These are phyloP conservation scores for Gerris buenoi DNA, from an alignment of 1,140 invertebrate species.

Conservation along the genomic window DNA sequence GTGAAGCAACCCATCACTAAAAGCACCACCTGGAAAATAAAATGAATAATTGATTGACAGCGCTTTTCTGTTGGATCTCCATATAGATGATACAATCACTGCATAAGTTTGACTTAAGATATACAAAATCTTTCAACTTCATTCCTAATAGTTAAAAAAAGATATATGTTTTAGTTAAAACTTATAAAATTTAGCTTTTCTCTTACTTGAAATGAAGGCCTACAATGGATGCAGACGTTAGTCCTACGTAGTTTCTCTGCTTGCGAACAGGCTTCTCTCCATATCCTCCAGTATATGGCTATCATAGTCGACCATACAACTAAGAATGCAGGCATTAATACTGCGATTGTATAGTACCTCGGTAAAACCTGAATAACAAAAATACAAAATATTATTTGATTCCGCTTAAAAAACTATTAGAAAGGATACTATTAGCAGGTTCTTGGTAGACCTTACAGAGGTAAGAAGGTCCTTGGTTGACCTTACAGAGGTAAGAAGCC, in stretches of 20 bases:
- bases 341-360: slow-evolving; percentile 42
- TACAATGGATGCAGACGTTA: slow-evolving; percentile 34
- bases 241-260: slow-evolving; percentile 41
- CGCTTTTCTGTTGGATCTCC: neutral
- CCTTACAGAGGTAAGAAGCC: too few species aligned
- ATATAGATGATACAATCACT: neutral
- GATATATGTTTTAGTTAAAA: too few species aligned
- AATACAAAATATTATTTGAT: too few species aligned
- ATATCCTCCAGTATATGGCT: slow-evolving; percentile 55
- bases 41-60: too few species aligned
- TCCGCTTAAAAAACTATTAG: too few species aligned
- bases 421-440: too few species aligned
- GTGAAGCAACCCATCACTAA: slow-evolving; percentile 57
- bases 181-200: too few species aligned
- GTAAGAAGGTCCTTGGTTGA: too few species aligned
- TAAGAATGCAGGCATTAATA: slow-evolving; percentile 49
- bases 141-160: too few species aligned
- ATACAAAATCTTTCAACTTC: too few species aligned
- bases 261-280: slow-evolving; percentile 50
- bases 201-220: slow-evolving; percentile 31
- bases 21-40: slow-evolving; percentile 45
- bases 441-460: too few species aligned
- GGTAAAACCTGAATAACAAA: slow-evolving; percentile 32
- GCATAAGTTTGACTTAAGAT: too few species aligned
- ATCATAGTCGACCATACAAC: slow-evolving; percentile 54